A percentile compares a stretch with the other conserved stretches of the same genome.
These are phyloP conservation scores for Gracilinanus agilis DNA, from an alignment of 2,113 vertebrate genomes.

Conservation along the genomic window DNA sequence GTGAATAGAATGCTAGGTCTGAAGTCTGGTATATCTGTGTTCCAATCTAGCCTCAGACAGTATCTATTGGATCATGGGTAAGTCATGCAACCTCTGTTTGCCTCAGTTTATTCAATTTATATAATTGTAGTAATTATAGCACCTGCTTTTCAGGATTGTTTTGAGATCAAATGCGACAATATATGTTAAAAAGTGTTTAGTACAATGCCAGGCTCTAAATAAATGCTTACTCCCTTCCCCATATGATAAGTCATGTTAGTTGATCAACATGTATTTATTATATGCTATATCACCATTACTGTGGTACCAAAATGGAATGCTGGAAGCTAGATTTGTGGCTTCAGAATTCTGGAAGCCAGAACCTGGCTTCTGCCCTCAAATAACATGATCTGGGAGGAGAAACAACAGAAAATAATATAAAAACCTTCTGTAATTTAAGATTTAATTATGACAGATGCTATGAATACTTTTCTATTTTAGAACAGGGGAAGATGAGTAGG, in stretches of 20 bases:
- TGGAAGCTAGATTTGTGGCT: no score
- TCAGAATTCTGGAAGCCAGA: background rate
- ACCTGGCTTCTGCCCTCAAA: background rate
- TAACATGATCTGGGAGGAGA: background rate
- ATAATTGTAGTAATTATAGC: background rate
- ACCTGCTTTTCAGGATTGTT: background rate
- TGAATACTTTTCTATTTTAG: background rate
- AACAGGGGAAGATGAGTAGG: background rate
- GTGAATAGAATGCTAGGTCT: background rate
- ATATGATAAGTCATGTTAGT: background rate
- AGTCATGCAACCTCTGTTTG: background rate
- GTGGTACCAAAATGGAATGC: background rate
- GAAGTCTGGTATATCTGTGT: background rate
- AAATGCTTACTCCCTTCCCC: background rate
- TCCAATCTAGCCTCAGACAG: background rate
- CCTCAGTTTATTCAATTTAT: background rate
- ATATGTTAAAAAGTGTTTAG: background rate
- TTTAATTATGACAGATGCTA: background rate
- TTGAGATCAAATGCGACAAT: background rate
- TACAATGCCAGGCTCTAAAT: background rate
- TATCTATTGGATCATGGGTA: background rate
- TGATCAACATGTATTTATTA: background rate
- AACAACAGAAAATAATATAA: background rate
- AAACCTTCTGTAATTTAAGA: background rate
- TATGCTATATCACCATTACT: background rate